A percentile compares a stretch with the other conserved stretches of the same genome.
These are phyloP conservation scores for Synanceia verrucosa DNA, from an alignment of 2,797 vertebrate genomes.

Conservation along the genomic window DNA sequence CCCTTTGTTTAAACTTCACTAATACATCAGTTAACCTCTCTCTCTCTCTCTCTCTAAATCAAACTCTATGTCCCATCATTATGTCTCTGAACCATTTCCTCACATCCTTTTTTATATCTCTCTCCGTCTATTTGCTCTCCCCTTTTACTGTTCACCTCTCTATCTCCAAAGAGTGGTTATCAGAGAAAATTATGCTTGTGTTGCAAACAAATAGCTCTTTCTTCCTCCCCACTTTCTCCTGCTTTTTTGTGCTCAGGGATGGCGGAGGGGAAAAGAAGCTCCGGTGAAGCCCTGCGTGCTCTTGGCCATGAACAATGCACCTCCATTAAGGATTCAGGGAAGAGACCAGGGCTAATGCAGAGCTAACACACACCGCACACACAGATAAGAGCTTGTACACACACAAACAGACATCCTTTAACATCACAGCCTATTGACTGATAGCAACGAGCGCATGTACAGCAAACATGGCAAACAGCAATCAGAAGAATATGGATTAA, in stretches of 20 bases:
- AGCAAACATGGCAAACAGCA: slow-evolving; percentile 29
- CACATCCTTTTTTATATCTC: not conserved
- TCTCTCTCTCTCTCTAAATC: slow-evolving; percentile 23
- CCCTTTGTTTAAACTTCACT: slow-evolving; percentile 53
- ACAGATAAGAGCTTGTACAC: slow-evolving; percentile 33
- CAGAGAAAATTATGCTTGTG: slow-evolving; percentile 49
- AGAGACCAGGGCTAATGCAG: slow-evolving; percentile 47
- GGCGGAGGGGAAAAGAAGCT: slow-evolving; percentile 5
- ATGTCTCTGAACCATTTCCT: too few relatives aligned
- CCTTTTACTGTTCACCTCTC: slow-evolving; percentile 45
- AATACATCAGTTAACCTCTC: slow-evolving; percentile 50
- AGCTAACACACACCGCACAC: slow-evolving; percentile 18
- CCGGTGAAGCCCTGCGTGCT: slow-evolving; percentile 46
- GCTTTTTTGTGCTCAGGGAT: slow-evolving; percentile 14
- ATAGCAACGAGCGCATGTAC: slow-evolving; percentile 20
- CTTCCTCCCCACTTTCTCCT: slow-evolving; percentile 1
- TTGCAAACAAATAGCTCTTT: slow-evolving; percentile 51
- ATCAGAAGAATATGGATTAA: slow-evolving; percentile 40
- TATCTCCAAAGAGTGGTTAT: slow-evolving; percentile 42
- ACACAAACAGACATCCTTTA: slow-evolving; percentile 17
- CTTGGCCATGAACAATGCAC: slow-evolving; percentile 48
- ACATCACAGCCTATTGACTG: slow-evolving; percentile 26
- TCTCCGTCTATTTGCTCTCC: slow-evolving; percentile 36
- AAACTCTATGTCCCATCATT: slow-evolving; percentile 20
- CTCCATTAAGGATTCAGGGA: slow-evolving; percentile 70